Base-by-base conservation (phyloP, 2,888 invertebrate genomes). In the Amphipoea lucens region DNA sequence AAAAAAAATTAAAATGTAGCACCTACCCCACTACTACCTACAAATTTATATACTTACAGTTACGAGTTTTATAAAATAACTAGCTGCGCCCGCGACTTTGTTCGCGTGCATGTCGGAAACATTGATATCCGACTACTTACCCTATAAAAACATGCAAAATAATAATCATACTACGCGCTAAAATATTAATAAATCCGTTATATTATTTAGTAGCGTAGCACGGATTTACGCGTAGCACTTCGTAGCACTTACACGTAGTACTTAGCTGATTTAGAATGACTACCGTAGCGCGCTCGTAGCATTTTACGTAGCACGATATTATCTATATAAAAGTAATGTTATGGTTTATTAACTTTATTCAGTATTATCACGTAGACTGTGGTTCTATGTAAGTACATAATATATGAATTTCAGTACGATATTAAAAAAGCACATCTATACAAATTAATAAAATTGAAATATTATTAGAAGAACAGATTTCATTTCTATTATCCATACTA, bases 211-310 rank as follows among this genome's bases (percentile, higher is more conserved):
- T 54, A 48, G 66, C n/a, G 69, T 74, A 76, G 23, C 62, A 9
- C 14, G 14, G 70, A 79, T 77, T 79, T 63, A 69, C 70, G 70
- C 81, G 88, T 88, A 87, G 88, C 75, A 73, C 81, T 79, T 74
- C 74, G 87, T 83, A 85, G 85, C 84, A 75, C 76, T 76, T 72
- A 87, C 83, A 86, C 86, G 86, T 88, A 80, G 86, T 88, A 80
- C 83, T 79, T 83, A 66, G 69, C 66, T 88, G 83, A 83, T 88
- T 77, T 83, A 88, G 75, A 86, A 83, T 78, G 86, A 84, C 83
- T 79, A 42, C 67, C 87, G 88, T 88, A 88, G 84, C 88, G 65
- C 82, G 79, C 78, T 81, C 84, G 88, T 88, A 88, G 81, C 79
- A 73, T 86, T 88, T 79, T 83, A 78, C 84, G 86, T 88, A 87